These are phyloP conservation scores for Madoqua kirkii DNA, from an alignment of 2,113 vertebrate genomes.

Conservation along the genomic window DNA sequence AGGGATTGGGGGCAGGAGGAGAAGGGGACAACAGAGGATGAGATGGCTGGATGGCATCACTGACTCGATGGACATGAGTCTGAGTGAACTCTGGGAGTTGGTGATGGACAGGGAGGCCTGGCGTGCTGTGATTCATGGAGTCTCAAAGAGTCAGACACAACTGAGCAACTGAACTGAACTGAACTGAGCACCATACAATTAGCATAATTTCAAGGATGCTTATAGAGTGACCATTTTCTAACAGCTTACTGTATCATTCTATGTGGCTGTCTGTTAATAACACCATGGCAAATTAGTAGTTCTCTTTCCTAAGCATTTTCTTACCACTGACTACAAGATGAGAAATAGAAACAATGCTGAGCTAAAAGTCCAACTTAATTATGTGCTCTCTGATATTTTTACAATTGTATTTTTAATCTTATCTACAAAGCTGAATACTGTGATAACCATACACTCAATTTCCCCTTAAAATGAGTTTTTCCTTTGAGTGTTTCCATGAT, in stretches of 20 bases:
- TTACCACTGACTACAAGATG: background rate
- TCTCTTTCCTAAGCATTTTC: background rate
- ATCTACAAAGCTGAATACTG: background rate
- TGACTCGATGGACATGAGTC: too few species aligned
- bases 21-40: too few species aligned
- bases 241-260: background rate
- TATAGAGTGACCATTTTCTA: background rate
- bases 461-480: constrained; percentile 24
- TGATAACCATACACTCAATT: background rate
- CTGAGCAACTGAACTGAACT: background rate
- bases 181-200: background rate
- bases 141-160: background rate
- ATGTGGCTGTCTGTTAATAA: background rate
- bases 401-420: background rate
- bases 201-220: background rate
- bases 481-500: background rate
- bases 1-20: too few species aligned
- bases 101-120: background rate
- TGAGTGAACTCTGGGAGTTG: background rate
- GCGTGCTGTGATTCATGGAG: background rate
- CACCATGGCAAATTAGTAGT: background rate
- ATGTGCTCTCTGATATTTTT: background rate
- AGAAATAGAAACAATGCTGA: background rate
- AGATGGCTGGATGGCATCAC: too few species aligned
- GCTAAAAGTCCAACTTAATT: background rate